Percentiles rank a stretch among this genome's conserved stretches.
Conservation (phyloP, 2,113 vertebrate species). For the Cariama cristata region DNA sequence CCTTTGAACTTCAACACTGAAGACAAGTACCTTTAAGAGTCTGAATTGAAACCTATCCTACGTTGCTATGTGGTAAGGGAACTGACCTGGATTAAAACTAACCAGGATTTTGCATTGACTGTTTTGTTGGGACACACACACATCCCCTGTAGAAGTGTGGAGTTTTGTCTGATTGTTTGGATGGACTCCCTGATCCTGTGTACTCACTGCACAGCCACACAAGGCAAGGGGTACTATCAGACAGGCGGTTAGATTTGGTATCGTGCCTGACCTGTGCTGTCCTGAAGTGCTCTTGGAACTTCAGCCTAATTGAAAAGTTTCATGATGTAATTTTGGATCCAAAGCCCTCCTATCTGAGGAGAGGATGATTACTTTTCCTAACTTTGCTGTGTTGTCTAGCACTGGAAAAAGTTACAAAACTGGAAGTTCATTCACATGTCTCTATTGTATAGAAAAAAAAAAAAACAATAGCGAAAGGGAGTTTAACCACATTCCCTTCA, state of each 20-base stretch:
- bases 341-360: not conserved
- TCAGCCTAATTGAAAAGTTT: not conserved
- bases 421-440: not conserved
- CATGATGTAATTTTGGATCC: not conserved
- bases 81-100: not conserved
- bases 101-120: not conserved
- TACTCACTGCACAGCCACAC: not conserved
- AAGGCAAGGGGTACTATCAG: not conserved
- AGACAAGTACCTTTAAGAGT: not conserved
- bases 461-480: not conserved
- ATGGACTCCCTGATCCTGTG: not conserved
- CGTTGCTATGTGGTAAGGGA: not conserved
- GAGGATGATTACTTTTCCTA: not conserved
- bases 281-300: not conserved
- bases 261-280: not conserved
- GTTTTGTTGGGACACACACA: not conserved
- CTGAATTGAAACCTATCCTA: not conserved
- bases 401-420: not conserved
- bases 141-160: not conserved
- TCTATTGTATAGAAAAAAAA: not conserved
- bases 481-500: not conserved
- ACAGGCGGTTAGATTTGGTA: not conserved
- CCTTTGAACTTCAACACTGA: not conserved
- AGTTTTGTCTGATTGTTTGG: not conserved
- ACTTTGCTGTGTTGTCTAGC: not conserved